Conservation (phyloP, 1,140 invertebrate genomes). For the Drosophila leontia region DNA sequence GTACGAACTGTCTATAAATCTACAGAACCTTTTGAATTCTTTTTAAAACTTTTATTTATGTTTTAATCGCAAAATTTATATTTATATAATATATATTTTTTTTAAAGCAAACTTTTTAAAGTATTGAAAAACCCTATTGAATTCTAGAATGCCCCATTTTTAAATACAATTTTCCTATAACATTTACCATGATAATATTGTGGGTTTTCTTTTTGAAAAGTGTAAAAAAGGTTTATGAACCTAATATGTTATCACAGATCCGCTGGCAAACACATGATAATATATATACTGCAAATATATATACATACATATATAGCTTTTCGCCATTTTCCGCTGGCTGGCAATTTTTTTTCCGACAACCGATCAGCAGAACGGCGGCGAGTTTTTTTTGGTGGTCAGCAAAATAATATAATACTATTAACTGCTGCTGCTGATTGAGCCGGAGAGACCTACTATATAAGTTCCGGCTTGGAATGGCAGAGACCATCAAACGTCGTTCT, state of each 20-base stretch:
- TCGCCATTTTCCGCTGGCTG: conserved; percentile 28
- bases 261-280: conserved; percentile 17
- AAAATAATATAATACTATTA: conserved; percentile 20
- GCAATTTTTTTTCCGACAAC: conserved; percentile 15
- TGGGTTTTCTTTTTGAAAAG: neutral
- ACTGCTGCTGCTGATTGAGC: neutral
- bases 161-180: neutral
- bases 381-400: conserved; percentile 34
- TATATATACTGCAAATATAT: neutral
- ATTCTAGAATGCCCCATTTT: neutral
- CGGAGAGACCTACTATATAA: conserved; percentile 45
- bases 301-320: neutral
- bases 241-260: conserved; percentile 28
- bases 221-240: conserved; percentile 32
- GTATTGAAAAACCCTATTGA: neutral
- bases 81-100: too few relatives aligned
- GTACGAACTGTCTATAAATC: too few relatives aligned
- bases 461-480: conserved; percentile 10
- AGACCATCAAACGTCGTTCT: conserved; percentile 65
- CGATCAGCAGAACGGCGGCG: conserved; percentile 20
- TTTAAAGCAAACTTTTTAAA: neutral
- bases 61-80: too few relatives aligned
- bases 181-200: neutral
- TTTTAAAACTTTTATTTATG: too few relatives aligned
- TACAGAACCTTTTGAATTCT: too few relatives aligned